Base-by-base conservation (phyloP, 2,113 vertebrate species). In the Anguilla japonica region DNA sequence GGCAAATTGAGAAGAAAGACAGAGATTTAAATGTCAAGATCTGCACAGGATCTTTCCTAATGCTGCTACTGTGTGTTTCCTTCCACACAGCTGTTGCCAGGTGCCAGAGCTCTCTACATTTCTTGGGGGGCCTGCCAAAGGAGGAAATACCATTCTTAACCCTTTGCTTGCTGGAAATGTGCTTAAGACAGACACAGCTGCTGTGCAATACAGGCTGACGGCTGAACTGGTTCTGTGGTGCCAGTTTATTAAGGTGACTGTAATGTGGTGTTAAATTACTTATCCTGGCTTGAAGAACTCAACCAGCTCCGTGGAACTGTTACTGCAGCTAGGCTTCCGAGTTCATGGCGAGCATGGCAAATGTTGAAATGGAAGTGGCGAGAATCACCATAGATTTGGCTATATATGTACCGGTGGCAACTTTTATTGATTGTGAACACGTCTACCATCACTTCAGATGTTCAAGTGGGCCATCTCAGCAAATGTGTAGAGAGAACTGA, bases 101-200 rank as follows among this genome's bases (percentile, higher is more conserved):
- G 96, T 96, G 57, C 96, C 96, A 93, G 91, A 97, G 91, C 93
- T 96, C 95, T 46, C 43, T 46, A 46, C 43, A 4, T 94, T 92
- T 91, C 93, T 95, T 94, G 96, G 96, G 96, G 97, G 91, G 82
- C 84, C 90, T 92, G 97, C 97, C 97, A 98, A 94, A 89, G 87
- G 92, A 91, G 92, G 90, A 94, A 95, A 94, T 95, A 88, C 94
- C 86, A 88, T 63, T 41, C 87, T 97, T 98, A 97, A 97, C 97
- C 96, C 95, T 6, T 88, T 89, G 39, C 87, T 43, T 87, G 91
- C 87, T 46, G 6, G 39, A 13, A 80, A 41, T 22, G 60, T 9
- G 22, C 1, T 67, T 67, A 20, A 4, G 4, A 67, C 22, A 26
- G 18, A 67, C 5, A 67, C 18, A 26, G 60, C 60, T 67, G 16